These are phyloP conservation scores for Oryzias dopingdopingensis DNA, from an alignment of 2,797 vertebrate genomes.

Conservation along the genomic window DNA sequence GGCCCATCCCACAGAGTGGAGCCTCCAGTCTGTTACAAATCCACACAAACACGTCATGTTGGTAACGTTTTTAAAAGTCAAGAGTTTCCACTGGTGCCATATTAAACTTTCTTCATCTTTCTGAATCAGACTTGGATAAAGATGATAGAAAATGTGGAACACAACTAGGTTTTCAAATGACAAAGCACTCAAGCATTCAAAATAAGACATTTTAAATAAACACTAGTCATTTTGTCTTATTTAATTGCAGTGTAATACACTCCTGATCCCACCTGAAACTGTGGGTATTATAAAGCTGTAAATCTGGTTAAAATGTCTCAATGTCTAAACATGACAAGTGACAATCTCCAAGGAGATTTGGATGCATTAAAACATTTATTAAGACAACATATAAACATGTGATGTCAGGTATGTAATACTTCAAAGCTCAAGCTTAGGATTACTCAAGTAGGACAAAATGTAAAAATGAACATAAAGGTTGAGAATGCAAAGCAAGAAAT, in stretches of 20 bases:
- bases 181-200: not conserved
- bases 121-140: slow-evolving; percentile 18
- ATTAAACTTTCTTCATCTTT: slow-evolving; percentile 63
- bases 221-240: slow-evolving; percentile 27
- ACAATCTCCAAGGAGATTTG: slow-evolving; percentile 9
- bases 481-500: no score
- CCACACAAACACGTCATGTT: slow-evolving; percentile 31
- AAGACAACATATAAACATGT: slow-evolving; percentile 16
- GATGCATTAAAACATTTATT: slow-evolving; percentile 16
- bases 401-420: slow-evolving; percentile 35
- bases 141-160: slow-evolving; percentile 54
- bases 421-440: slow-evolving; percentile 24
- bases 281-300: slow-evolving; percentile 9
- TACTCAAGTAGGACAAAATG: slow-evolving; percentile 56
- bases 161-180: slow-evolving; percentile 13
- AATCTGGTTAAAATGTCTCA: slow-evolving; percentile 25
- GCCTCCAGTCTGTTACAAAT: slow-evolving; percentile 21
- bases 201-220: not conserved
- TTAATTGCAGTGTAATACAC: slow-evolving; percentile 12
- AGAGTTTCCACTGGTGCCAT: slow-evolving; percentile 57
- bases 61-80: slow-evolving; percentile 52
- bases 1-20: slow-evolving; percentile 2
- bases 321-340: slow-evolving; percentile 20
- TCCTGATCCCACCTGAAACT: slow-evolving; percentile 19
- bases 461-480: slow-evolving; percentile 35